Conservation (phyloP, 2,113 vertebrate genomes). For the Eolophus roseicapilla region DNA sequence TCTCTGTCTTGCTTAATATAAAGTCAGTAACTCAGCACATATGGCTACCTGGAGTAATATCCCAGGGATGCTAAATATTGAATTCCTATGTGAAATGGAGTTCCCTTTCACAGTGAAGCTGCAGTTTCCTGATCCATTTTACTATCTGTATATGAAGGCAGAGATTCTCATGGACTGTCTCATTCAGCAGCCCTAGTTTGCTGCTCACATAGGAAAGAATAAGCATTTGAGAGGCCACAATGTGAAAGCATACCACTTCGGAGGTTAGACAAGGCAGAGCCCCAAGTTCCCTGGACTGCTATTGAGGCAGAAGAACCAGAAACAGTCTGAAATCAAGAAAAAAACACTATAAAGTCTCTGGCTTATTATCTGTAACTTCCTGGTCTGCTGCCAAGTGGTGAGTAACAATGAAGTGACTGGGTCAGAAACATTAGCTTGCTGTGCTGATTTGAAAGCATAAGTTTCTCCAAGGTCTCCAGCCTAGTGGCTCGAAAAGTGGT, state of each 20-base stretch:
- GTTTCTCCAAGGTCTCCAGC: conserved; percentile 17
- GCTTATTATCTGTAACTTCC: background rate
- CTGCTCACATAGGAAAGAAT: background rate
- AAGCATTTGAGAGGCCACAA: background rate
- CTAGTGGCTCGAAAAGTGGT: background rate
- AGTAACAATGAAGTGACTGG: conserved; percentile 4
- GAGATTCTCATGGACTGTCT: background rate
- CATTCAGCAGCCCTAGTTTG: background rate
- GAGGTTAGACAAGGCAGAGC: background rate
- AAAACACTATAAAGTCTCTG: background rate
- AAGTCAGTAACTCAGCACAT: background rate
- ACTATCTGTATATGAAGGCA: background rate
- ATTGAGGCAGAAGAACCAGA: background rate
- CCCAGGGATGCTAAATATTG: background rate
- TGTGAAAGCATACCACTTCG: background rate
- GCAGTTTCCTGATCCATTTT: background rate
- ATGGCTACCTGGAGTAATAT: background rate
- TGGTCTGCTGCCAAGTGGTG: conserved; percentile 8
- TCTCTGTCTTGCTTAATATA: background rate
- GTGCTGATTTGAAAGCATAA: background rate
- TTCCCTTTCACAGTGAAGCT: background rate
- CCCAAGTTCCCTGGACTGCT: background rate
- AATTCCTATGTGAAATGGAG: background rate
- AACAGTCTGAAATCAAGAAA: background rate
- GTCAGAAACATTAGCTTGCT: background rate